Base-by-base conservation (phyloP, 2,797 vertebrate genomes). In the Taeniopygia guttata region DNA sequence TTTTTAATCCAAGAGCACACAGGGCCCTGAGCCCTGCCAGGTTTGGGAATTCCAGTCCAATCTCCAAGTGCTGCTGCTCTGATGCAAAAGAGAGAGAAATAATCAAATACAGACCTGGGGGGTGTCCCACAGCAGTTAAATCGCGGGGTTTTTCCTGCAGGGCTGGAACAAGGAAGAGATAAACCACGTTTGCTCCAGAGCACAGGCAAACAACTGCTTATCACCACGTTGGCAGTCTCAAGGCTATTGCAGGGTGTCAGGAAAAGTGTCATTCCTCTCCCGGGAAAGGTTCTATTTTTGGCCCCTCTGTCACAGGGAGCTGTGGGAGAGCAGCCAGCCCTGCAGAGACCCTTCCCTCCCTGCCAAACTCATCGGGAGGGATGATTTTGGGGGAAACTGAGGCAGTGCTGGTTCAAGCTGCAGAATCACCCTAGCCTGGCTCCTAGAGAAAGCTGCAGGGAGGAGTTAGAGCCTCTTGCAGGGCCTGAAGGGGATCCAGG, bases 131-230 rank as follows among this genome's bases (percentile, higher is more conserved):
- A 1, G 66, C 62, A 59, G 82, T 5, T 9, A 54, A 90, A 64
- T 40, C 29, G 1, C 59, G 5, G 52, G 29, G 45, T 4, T 87
- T 82, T 78, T 30, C 49, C 60, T 40, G 60, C 75, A 4, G 69
- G 58, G 66, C 66, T 93, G 93, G 78, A 73, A 67, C 36, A 51
- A 94, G 94, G 92, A 87, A 89, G 94, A 94, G 95, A 84, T 92
- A 89, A 96, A 84, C 18, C 67, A 58, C 13, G 38, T 84, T 88
- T 75, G 80, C 84, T 90, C 73, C 78, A 13, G 42, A 76, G 74
- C 87, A 8, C 74, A 30, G 58, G 85, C 81, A 91, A 93, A 94
- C 90, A 89, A 11, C 34, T 6, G 80, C 93, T 96, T 91, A 93
- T 95, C 95, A 22, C 25, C 40, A 4, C 63, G 45, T 4, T 25